These are phyloP conservation scores for Polyploca ridens DNA, from an alignment of 2,888 invertebrate genomes.

Conservation along the genomic window DNA sequence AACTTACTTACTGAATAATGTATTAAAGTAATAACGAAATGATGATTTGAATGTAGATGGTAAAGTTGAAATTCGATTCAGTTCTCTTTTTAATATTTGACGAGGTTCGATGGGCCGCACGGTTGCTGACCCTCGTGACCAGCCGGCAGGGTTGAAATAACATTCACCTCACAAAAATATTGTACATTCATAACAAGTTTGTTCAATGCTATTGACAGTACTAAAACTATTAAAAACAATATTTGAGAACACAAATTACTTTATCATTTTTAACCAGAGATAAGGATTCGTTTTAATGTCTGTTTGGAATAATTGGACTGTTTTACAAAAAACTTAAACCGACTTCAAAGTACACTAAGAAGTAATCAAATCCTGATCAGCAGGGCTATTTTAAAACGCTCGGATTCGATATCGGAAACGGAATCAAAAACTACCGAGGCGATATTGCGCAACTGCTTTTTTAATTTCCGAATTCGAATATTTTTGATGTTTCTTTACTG, in stretches of 20 bases:
- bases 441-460: no score
- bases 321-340: no score
- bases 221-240: not conserved
- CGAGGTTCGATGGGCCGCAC: constrained; percentile 58
- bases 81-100: constrained; percentile 70
- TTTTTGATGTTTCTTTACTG: no score
- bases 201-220: no score
- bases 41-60: constrained; percentile 38
- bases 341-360: no score
- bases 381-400: no score
- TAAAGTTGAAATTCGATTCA: constrained; percentile 66
- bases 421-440: no score
- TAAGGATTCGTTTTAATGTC: no score
- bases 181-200: not conserved
- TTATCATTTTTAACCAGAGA: not conserved
- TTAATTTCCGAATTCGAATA: no score
- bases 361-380: no score
- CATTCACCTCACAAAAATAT: not conserved
- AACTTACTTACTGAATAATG: not conserved
- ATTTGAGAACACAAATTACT: not conserved
- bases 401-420: no score
- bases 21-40: not conserved
- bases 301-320: no score
- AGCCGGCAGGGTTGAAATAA: constrained; percentile 49
- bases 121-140: constrained; percentile 54